Conservation (phyloP, 1,140 invertebrate genomes). For the Tyrophagus putrescentiae region DNA sequence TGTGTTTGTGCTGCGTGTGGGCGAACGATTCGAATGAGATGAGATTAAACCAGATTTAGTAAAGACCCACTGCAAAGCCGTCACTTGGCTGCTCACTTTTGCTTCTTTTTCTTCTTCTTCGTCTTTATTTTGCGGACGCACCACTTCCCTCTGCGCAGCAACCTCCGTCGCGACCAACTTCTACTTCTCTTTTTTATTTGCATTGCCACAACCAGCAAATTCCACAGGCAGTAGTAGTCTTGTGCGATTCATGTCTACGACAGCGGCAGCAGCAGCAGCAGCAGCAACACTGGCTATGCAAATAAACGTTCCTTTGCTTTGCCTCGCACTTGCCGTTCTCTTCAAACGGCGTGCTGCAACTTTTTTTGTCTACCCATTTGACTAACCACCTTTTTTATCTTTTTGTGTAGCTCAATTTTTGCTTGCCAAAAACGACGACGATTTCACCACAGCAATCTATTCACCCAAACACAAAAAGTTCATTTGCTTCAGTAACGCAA, state of each 20-base stretch:
- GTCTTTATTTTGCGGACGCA: neutral
- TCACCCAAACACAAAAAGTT: neutral
- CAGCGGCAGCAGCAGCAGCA: no score
- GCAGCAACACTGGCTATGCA: no score
- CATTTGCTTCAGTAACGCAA: neutral
- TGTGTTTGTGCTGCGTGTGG: neutral
- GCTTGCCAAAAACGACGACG: neutral
- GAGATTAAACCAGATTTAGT: constrained; percentile 14
- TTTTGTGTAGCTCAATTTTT: neutral
- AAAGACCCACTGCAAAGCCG: neutral
- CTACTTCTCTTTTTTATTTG: neutral
- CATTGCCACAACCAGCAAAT: no score
- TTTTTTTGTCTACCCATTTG: no score
- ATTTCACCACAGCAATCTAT: neutral
- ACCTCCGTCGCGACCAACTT: neutral
- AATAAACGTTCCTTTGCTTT: no score
- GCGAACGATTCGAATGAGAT: constrained; percentile 8
- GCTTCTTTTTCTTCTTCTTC: neutral
- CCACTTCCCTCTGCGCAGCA: neutral
- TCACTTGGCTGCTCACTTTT: neutral
- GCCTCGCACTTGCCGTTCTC: no score
- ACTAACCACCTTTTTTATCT: neutral
- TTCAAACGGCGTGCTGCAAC: no score
- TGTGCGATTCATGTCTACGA: no score
- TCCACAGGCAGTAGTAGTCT: no score